These are phyloP conservation scores for Sylvia atricapilla DNA, from an alignment of 2,113 vertebrate genomes.

Conservation along the genomic window DNA sequence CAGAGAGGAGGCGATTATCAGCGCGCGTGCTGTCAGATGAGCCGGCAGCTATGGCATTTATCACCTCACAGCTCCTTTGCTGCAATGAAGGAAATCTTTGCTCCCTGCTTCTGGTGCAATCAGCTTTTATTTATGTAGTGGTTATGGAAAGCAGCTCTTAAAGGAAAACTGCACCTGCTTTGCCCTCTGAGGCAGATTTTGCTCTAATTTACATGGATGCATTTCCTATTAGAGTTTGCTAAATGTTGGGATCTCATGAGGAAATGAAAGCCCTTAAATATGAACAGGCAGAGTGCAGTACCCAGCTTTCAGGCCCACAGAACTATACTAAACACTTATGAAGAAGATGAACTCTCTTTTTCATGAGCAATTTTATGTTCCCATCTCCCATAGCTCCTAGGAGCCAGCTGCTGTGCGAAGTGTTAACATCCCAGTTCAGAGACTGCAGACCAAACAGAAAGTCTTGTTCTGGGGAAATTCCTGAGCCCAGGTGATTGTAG, in stretches of 20 bases:
- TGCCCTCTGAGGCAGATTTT: constrained; percentile 14
- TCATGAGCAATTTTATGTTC: background rate
- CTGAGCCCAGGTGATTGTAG: background rate
- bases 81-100: constrained; percentile 22
- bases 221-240: background rate
- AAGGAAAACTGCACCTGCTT: constrained; percentile 44
- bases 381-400: background rate
- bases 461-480: background rate
- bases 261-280: background rate
- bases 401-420: background rate
- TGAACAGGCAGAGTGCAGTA: background rate
- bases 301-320: background rate
- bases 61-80: constrained; percentile 38
- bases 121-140: constrained; percentile 64
- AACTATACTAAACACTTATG: background rate
- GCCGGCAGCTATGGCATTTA: constrained; percentile 28
- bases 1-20: constrained; percentile 52
- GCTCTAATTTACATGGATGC: background rate
- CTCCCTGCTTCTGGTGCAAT: constrained; percentile 41
- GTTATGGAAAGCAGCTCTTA: constrained; percentile 25
- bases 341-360: background rate
- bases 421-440: background rate
- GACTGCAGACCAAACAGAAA: background rate
- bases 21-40: constrained; percentile 24
- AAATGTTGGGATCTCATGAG: background rate